These are phyloP conservation scores for Macrostomum cliftonense DNA, from an alignment of 2,888 invertebrate genomes.

Conservation along the genomic window DNA sequence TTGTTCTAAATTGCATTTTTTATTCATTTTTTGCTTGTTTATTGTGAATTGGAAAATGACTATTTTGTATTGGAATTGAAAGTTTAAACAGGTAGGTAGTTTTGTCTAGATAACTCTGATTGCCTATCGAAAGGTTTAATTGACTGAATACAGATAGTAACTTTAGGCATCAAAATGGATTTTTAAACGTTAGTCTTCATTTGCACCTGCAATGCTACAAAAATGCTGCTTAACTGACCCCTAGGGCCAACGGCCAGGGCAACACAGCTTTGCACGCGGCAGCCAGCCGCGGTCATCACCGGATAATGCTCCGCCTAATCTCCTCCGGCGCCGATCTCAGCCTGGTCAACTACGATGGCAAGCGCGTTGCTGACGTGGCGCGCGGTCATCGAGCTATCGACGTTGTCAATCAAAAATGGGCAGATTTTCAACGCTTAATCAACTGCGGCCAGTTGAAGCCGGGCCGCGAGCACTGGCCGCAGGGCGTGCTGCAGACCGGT, in stretches of 20 bases:
- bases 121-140: too few relatives aligned
- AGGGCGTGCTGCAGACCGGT: not conserved
- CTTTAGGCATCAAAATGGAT: too few relatives aligned
- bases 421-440: not conserved
- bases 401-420: not conserved
- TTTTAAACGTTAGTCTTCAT: not conserved
- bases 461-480: not conserved
- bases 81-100: too few relatives aligned
- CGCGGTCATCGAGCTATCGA: not conserved
- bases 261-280: slow-evolving; percentile 7
- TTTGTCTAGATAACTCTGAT: too few relatives aligned
- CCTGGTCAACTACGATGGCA: slow-evolving; percentile 1
- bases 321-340: slow-evolving; percentile 5
- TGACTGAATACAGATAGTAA: too few relatives aligned
- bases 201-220: not conserved
- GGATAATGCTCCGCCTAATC: not conserved
- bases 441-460: not conserved
- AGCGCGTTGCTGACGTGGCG: slow-evolving; percentile 1
- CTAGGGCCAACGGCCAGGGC: slow-evolving; percentile 2
- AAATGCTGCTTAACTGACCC: too few relatives aligned
- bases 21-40: too few relatives aligned
- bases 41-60: too few relatives aligned
- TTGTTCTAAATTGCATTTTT: too few relatives aligned
- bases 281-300: slow-evolving; percentile 1
- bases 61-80: too few relatives aligned